These are phyloP conservation scores for Furcifer pardalis DNA, from an alignment of 2,797 vertebrate species.

Conservation along the genomic window DNA sequence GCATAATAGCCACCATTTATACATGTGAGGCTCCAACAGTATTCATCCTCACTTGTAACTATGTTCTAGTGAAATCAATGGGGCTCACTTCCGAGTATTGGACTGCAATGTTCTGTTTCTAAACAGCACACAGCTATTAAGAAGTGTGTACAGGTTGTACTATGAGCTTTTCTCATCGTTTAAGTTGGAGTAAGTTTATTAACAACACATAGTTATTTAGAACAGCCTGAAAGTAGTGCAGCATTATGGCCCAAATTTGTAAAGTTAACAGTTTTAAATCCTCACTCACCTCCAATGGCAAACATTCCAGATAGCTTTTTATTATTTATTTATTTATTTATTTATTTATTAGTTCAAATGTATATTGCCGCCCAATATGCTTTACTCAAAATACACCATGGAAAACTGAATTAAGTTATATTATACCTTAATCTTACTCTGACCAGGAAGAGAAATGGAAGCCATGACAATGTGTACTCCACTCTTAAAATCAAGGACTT, in stretches of 20 bases:
- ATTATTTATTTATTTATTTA: too few relatives aligned
- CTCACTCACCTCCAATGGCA: too few relatives aligned
- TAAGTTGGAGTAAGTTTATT: background rate
- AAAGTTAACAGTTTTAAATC: background rate
- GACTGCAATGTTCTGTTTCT: background rate
- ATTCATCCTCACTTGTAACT: background rate
- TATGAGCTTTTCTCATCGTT: background rate
- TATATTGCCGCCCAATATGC: too few relatives aligned
- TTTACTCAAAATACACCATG: background rate
- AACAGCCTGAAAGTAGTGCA: background rate
- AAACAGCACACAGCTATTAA: background rate
- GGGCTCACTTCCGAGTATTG: background rate
- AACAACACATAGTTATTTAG: background rate
- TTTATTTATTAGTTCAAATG: too few relatives aligned
- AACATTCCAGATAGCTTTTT: background rate
- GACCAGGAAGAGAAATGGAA: background rate
- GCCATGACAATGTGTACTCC: background rate
- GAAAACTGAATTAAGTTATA: background rate
- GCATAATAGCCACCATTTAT: background rate
- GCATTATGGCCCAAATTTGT: background rate
- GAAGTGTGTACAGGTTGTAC: background rate
- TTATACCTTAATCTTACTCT: background rate
- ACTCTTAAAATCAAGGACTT: conserved; percentile 2
- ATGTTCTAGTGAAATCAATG: background rate
- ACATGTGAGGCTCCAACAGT: background rate